Evolutionary conservation across 2,888 invertebrate genomes (phyloP).

Genomic region (Neoascia interrupta): DNA sequence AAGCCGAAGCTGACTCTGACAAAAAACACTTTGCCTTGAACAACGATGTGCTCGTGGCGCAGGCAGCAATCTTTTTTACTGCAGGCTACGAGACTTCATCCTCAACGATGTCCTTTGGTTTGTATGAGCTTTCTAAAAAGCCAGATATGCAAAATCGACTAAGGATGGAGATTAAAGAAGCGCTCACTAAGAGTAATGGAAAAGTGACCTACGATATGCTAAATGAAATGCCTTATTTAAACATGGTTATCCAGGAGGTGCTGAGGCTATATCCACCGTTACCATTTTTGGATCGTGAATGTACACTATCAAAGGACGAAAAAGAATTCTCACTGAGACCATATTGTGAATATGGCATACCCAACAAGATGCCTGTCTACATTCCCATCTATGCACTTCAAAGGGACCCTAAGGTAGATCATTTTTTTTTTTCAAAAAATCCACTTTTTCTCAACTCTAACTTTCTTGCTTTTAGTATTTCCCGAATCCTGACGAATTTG

Average conservation of each 20-base stretch:
- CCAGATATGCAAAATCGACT: conserved; percentile 78
- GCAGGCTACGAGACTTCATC: conserved; percentile 79
- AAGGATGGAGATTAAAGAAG: conserved; percentile 78
- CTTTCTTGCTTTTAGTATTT: conserved; percentile 73
- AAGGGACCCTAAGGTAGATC: conserved; percentile 76
- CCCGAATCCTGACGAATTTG: conserved; percentile 76
- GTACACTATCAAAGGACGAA: conserved; percentile 72
- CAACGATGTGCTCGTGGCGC: conserved; percentile 76
- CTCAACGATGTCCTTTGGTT: conserved; percentile 79
- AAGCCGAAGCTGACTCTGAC: conserved; percentile 62
- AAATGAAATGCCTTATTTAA: conserved; percentile 78
- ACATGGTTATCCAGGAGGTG: conserved; percentile 79
- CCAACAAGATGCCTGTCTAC: conserved; percentile 75
- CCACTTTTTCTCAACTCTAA: neutral
- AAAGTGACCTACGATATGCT: conserved; percentile 79
- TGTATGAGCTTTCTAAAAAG: conserved; percentile 79
- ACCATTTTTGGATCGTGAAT: conserved; percentile 78
- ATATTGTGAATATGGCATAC: conserved; percentile 73
- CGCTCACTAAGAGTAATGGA: conserved; percentile 75
- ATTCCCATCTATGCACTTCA: conserved; percentile 77
- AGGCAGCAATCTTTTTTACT: conserved; percentile 77
- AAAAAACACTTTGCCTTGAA: conserved; percentile 71
- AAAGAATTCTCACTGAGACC: conserved; percentile 75
- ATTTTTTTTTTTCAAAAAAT: neutral
- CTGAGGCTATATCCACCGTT: conserved; percentile 78